These are phyloP conservation scores for Calliopum simillimum DNA, from an alignment of 2,888 invertebrate species.

Conservation along the genomic window DNA sequence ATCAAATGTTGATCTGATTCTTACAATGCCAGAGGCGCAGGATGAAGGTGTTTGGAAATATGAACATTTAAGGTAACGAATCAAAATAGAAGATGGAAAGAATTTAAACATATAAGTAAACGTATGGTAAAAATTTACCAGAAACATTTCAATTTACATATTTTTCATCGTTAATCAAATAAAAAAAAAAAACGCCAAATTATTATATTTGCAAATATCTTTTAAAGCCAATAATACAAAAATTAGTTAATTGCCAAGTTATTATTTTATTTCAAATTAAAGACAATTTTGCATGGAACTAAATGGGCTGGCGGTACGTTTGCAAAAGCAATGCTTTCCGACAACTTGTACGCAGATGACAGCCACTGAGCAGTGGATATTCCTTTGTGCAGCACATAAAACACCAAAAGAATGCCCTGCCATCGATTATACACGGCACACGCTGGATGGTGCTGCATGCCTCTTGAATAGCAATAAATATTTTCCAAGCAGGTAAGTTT, in stretches of 20 bases:
- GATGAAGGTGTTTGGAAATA: constrained; percentile 99
- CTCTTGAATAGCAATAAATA: constrained; percentile 99
- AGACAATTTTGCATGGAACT: constrained; percentile 99
- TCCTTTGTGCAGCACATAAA: constrained; percentile 99
- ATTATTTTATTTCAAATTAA: constrained; percentile 59
- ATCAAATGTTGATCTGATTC: constrained; percentile 91
- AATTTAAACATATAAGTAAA: too few species aligned
- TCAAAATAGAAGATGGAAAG: not conserved
- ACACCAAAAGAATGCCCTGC: constrained; percentile 99
- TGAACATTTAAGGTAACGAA: constrained; percentile 87
- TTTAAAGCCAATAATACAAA: too few species aligned
- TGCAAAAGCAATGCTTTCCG: constrained; percentile 97
- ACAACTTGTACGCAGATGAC: constrained; percentile 99
- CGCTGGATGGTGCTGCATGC: constrained; percentile 98
- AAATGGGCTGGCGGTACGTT: constrained; percentile 96
- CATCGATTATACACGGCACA: constrained; percentile 98
- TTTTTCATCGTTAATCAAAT: too few species aligned
- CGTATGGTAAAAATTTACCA: not conserved
- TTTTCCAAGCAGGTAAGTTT: constrained; percentile 93
- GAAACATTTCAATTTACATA: not conserved
- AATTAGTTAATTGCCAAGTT: too few species aligned
- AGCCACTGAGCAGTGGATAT: constrained; percentile 99
- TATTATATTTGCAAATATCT: too few species aligned
- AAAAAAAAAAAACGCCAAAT: too few species aligned
- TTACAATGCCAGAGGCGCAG: constrained; percentile 96